Base-by-base conservation (phyloP, 2,113 vertebrate species). In the Gymnogyps californianus region DNA sequence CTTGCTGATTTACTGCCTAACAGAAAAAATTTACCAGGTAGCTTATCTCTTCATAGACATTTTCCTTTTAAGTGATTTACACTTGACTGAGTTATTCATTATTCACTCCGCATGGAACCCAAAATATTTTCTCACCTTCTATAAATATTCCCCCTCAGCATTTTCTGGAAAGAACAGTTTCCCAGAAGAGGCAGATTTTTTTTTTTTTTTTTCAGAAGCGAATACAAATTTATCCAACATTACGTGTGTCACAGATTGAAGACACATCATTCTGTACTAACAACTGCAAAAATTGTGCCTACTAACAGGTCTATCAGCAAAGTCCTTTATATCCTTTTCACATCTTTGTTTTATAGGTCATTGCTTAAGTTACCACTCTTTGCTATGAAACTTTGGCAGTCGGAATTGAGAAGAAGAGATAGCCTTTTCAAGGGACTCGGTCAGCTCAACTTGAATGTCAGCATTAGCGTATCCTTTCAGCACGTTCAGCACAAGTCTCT, bases 61-160 rank as follows among this genome's bases (percentile, higher is more conserved):
- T 89, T 95, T 92, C 82, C 38, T 83, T 82, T 90, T 59, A 95
- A 94, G 89, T 72, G 42, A 89, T 89, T 94, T 91, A 69, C 55
- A 72, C 52, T 90, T 80, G 72, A 83, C 58, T 74, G 72, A 96
- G 32, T 75, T 90, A 96, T 76, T 89, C 87, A 93, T 91, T 96
- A 90, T 95, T 90, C 96, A 91, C 69, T 95, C 19, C 22, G 13
- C 44, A 76, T 46, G 78, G 89, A 96, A 93, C 65, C 36, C 74
- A 79, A 94, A 94, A 77, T 91, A 95, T 94, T 94, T 96, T 94
- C 95, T 95, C 93, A 95, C 87, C 59, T 97, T 90, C 76, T 90
- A 95, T 89, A 95, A 97, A 94, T 93, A 90, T 58, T 86, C 13
- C 8, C 29, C 32, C 61, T 84, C 83, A 58, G 40, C 59, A 72